A percentile compares a stretch with the other conserved stretches of the same genome.
Conservation (phyloP, 2,797 vertebrate species). For the Eulemur mongoz region DNA sequence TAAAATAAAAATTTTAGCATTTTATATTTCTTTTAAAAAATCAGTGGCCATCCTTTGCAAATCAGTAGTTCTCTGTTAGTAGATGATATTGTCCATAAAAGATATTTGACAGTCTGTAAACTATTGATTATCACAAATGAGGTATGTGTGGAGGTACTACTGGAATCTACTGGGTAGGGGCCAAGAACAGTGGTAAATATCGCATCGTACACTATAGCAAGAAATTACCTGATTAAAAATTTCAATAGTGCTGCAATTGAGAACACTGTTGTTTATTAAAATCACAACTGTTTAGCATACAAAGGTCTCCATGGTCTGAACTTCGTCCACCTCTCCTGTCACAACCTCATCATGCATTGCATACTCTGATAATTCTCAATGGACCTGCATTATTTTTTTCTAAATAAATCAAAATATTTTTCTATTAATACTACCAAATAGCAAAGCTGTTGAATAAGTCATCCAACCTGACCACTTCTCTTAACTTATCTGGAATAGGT, state of each 20-base stretch:
- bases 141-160: not conserved
- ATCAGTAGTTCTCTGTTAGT: not conserved
- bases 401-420: not conserved
- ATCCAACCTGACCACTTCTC: not conserved
- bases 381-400: not conserved
- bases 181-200: not conserved
- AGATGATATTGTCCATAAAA: fast-evolving
- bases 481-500: not conserved
- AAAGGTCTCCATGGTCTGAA: not conserved
- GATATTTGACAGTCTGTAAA: not conserved
- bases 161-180: no score
- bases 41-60: not conserved
- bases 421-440: not conserved
- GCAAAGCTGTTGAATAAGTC: not conserved
- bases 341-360: not conserved
- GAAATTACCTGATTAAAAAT: not conserved
- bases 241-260: no score
- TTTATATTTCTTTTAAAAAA: not conserved
- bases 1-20: not conserved
- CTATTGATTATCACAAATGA: not conserved
- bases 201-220: not conserved
- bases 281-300: not conserved
- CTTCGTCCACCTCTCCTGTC: not conserved
- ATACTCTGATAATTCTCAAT: not conserved
- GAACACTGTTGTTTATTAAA: not conserved